phyloP scores from a whole-genome alignment of 2,888 invertebrate species.

The Lydus trimaculatus region DNA sequence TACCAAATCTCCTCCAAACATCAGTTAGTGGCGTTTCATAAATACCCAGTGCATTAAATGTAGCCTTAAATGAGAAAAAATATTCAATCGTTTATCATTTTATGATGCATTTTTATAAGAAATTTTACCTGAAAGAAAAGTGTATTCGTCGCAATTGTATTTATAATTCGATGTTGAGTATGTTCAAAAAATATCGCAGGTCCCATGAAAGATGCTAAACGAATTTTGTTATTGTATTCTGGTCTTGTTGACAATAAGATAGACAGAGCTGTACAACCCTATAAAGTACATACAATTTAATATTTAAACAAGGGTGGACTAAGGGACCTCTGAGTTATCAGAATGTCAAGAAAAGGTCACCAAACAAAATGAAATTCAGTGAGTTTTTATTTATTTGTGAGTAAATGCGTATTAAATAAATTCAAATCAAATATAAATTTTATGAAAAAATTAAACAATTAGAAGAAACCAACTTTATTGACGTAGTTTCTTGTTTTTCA shows the following conservation, averaged over 20 bases:
- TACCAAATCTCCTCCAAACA: not conserved
- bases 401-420: too few species aligned
- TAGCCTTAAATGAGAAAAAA: not conserved
- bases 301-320: too few species aligned
- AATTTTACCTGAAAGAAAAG: slow-evolving; percentile 36
- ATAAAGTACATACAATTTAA: slow-evolving; percentile 8
- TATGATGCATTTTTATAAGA: too few species aligned
- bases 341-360: too few species aligned
- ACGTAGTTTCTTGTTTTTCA: too few species aligned
- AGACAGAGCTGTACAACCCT: slow-evolving; percentile 75
- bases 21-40: not conserved
- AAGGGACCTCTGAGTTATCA: too few species aligned
- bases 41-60: not conserved
- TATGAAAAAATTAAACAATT: too few species aligned
- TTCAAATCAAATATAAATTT: too few species aligned
- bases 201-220: slow-evolving; percentile 70
- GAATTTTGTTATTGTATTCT: slow-evolving; percentile 72
- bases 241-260: slow-evolving; percentile 70
- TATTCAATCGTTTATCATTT: not conserved
- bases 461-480: too few species aligned
- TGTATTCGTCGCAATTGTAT: not conserved
- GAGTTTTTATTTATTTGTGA: too few species aligned
- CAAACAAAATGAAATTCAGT: too few species aligned
- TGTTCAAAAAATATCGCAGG: slow-evolving; percentile 62
- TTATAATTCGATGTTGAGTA: not conserved